A percentile compares a stretch with the other conserved stretches of the same genome.
These are phyloP conservation scores for Philypnodon macrostomus DNA, from an alignment of 2,797 vertebrate genomes.

Conservation along the genomic window DNA sequence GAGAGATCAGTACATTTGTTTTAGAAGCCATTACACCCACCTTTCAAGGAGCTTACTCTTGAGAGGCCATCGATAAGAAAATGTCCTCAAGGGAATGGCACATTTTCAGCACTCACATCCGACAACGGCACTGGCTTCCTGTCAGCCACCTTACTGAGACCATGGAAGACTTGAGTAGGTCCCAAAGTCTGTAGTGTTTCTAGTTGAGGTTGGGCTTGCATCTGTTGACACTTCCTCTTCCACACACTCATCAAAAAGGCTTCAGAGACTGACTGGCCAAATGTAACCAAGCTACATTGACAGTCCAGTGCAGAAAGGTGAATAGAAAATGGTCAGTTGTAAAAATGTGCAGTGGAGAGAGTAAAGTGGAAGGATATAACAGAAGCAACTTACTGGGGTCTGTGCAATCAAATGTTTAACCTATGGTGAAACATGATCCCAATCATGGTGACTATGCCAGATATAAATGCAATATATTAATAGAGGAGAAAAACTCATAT, in stretches of 20 bases:
- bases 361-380: neutral
- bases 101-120: slow-evolving; percentile 2
- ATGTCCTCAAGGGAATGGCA: slow-evolving; percentile 3
- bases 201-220: neutral
- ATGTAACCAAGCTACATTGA: neutral
- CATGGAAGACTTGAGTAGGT: slow-evolving; percentile 1
- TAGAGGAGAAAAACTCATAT: too few species aligned
- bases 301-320: neutral
- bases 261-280: slow-evolving; percentile 1
- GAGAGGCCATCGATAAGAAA: slow-evolving; percentile 22
- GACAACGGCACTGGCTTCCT: neutral
- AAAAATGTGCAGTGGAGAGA: neutral
- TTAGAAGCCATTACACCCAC: slow-evolving; percentile 22
- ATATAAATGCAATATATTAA: too few species aligned
- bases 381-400: neutral
- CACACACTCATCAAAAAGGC: neutral
- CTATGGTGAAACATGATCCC: too few species aligned
- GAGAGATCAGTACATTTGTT: slow-evolving; percentile 4
- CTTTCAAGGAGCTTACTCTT: slow-evolving; percentile 16
- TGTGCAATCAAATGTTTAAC: neutral
- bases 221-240: slow-evolving; percentile 5
- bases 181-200: too few species aligned
- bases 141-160: slow-evolving; percentile 11
- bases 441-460: too few species aligned
- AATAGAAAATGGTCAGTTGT: neutral